These are phyloP conservation scores for Chloropsis cyanopogon DNA, from an alignment of 2,113 vertebrate species.

Conservation along the genomic window DNA sequence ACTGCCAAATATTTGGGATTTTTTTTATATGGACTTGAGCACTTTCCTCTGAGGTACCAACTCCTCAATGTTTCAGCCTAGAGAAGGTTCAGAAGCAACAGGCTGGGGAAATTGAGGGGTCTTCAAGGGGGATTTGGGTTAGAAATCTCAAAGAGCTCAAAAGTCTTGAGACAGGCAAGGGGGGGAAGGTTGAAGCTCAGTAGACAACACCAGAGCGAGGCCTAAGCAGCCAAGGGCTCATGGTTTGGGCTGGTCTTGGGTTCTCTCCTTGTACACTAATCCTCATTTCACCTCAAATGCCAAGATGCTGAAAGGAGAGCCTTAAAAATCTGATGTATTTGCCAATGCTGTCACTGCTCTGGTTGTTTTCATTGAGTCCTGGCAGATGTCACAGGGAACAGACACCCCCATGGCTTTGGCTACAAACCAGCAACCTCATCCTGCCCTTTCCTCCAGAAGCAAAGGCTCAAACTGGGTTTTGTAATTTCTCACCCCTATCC, in stretches of 20 bases:
- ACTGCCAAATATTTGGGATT: background rate
- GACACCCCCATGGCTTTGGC: background rate
- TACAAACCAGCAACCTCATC: background rate
- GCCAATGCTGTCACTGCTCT: background rate
- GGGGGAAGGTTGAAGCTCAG: background rate
- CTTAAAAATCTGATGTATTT: background rate
- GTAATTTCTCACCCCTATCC: background rate
- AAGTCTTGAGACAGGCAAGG: background rate
- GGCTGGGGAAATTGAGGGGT: background rate
- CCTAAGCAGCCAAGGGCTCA: background rate
- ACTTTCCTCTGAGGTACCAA: background rate
- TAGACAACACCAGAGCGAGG: fast-evolving
- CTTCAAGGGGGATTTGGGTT: background rate
- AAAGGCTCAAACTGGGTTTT: background rate
- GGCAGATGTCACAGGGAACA: background rate
- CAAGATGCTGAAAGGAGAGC: background rate
- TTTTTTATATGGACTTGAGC: background rate
- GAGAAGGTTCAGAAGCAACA: background rate
- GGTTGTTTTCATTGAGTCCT: background rate
- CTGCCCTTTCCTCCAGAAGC: background rate
- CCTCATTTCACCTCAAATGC: background rate
- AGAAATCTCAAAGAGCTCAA: background rate
- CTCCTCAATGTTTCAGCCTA: background rate
- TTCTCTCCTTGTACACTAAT: background rate
- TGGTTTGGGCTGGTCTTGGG: background rate